phyloP scores from a whole-genome alignment of 2,888 invertebrate species.

The Agriopis aurantiaria region DNA sequence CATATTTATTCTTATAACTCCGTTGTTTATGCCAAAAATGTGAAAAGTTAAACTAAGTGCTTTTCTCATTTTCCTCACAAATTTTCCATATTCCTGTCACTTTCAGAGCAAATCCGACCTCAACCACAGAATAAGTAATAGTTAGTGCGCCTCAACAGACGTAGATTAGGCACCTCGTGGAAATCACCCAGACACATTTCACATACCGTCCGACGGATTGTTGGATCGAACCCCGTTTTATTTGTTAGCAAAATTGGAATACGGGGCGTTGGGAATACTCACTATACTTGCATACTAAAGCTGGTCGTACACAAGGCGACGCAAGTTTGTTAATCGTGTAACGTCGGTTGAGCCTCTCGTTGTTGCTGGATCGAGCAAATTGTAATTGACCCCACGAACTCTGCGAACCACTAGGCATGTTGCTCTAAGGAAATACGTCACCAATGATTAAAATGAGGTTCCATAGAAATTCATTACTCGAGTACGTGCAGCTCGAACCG shows the following conservation, averaged over 20 bases:
- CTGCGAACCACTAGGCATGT: too few species aligned
- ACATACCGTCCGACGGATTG: slow-evolving; percentile 45
- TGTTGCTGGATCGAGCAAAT: too few species aligned
- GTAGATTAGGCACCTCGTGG: slow-evolving; percentile 48
- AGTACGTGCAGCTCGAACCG: too few species aligned
- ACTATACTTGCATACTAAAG: slow-evolving; percentile 6
- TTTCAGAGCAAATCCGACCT: not conserved
- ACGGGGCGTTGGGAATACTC: slow-evolving; percentile 52
- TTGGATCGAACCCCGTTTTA: slow-evolving; percentile 60
- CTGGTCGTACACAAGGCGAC: not conserved
- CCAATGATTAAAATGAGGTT: too few species aligned
- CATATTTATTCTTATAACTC: too few species aligned
- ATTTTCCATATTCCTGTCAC: not conserved
- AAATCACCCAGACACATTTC: slow-evolving; percentile 62
- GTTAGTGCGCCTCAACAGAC: slow-evolving; percentile 16
- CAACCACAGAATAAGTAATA: not conserved
- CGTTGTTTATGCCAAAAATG: too few species aligned
- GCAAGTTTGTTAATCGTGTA: not conserved
- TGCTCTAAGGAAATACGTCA: too few species aligned
- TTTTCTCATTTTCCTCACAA: not conserved
- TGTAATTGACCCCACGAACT: too few species aligned
- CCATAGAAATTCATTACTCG: too few species aligned
- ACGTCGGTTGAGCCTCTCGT: not conserved
- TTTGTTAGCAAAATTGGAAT: slow-evolving; percentile 71
- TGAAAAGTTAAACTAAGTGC: too few species aligned